Conservation (phyloP, 2,113 vertebrate genomes). For the Silurus glanis region DNA sequence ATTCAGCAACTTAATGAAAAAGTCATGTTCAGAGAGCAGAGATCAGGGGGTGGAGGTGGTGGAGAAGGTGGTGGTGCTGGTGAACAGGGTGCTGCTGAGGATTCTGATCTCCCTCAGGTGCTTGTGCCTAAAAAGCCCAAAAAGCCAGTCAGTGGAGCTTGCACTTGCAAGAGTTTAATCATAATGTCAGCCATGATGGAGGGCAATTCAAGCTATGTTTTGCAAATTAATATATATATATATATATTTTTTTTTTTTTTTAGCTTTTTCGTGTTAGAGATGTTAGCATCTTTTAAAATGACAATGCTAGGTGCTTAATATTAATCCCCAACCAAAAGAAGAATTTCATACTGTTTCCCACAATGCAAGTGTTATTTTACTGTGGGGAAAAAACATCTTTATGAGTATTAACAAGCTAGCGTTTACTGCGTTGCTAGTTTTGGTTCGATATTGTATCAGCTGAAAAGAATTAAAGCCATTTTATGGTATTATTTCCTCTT, state of each 20-base stretch:
- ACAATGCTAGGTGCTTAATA: no score
- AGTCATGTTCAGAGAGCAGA: slow-evolving; percentile 75
- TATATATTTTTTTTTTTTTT: no score
- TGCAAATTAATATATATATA: no score
- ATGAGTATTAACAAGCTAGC: background rate
- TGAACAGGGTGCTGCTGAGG: slow-evolving; percentile 55
- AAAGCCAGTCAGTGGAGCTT: slow-evolving; percentile 61
- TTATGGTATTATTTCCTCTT: background rate
- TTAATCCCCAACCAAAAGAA: background rate
- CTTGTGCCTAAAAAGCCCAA: slow-evolving; percentile 58
- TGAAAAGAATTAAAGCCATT: background rate
- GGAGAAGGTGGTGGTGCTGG: slow-evolving; percentile 10
- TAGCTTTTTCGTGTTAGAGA: no score
- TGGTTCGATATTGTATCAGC: background rate
- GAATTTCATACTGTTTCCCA: background rate
- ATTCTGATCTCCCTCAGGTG: slow-evolving; percentile 33
- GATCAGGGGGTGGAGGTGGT: background rate
- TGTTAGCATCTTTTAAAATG: background rate
- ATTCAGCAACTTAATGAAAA: slow-evolving; percentile 86
- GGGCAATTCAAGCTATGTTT: background rate
- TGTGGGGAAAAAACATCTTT: background rate
- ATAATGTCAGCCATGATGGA: background rate
- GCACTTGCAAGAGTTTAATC: background rate
- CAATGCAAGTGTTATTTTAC: background rate
- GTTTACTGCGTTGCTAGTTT: background rate